Percentiles rank a stretch among this genome's conserved stretches.
Evolutionary conservation across 2,797 vertebrate genomes (phyloP).

Genomic region (Orientallactaga sibirica): DNA sequence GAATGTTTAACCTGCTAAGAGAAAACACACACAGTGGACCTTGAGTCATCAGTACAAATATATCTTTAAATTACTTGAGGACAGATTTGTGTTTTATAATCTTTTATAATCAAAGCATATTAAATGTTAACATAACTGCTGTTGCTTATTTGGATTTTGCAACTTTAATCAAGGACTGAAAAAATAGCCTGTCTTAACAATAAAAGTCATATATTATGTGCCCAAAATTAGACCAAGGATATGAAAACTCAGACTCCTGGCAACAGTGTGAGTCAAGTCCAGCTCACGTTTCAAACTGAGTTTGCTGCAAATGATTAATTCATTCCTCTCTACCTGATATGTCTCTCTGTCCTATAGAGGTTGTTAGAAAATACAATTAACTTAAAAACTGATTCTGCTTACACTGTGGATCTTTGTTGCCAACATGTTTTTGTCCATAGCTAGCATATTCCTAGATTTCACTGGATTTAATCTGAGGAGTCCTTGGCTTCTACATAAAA

Average conservation of each 20-base stretch:
- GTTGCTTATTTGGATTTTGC: slow-evolving; percentile 43
- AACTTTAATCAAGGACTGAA: slow-evolving; percentile 69
- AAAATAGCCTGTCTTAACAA: slow-evolving; percentile 56
- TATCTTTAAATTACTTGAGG: slow-evolving; percentile 48
- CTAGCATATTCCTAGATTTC: neutral
- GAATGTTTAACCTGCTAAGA: slow-evolving; percentile 27
- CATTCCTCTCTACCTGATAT: slow-evolving; percentile 65
- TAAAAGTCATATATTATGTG: slow-evolving; percentile 58
- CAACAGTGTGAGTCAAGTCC: slow-evolving; percentile 31
- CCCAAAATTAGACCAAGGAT: slow-evolving; percentile 58
- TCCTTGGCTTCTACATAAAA: neutral
- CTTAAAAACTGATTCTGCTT: slow-evolving; percentile 65
- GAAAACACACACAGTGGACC: neutral
- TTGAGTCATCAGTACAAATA: slow-evolving; percentile 22
- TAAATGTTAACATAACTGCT: slow-evolving; percentile 67
- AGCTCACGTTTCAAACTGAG: slow-evolving; percentile 48
- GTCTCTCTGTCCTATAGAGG: slow-evolving; percentile 28
- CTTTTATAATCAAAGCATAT: slow-evolving; percentile 60
- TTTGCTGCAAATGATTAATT: slow-evolving; percentile 64
- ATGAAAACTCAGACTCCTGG: slow-evolving; percentile 55
- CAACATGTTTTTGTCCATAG: neutral
- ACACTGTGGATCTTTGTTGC: neutral
- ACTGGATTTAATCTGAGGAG: neutral
- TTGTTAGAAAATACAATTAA: slow-evolving; percentile 50
- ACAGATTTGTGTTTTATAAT: slow-evolving; percentile 61